Conservation (phyloP, 2,113 vertebrate species). For the Ptychochromis oligacanthus region DNA sequence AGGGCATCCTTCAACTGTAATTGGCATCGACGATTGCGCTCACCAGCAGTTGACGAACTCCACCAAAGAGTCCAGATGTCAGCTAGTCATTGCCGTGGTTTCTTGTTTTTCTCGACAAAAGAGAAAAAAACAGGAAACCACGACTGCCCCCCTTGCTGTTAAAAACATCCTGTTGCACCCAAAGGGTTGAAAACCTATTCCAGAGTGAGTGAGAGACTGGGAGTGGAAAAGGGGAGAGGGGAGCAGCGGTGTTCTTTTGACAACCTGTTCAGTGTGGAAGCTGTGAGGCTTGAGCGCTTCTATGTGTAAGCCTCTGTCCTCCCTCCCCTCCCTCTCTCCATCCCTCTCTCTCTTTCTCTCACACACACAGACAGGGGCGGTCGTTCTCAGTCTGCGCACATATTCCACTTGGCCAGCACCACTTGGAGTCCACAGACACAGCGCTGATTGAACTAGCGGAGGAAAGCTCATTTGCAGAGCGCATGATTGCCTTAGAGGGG, state of each 20-base stretch:
- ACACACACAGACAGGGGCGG: conserved; percentile 71
- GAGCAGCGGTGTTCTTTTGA: conserved; percentile 44
- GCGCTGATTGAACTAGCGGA: conserved; percentile 68
- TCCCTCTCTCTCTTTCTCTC: conserved; percentile 20
- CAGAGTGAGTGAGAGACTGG: background rate
- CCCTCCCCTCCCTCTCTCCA: conserved; percentile 26
- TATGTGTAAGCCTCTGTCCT: conserved; percentile 61
- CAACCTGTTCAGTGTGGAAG: conserved; percentile 73
- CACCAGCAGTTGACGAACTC: conserved; percentile 23
- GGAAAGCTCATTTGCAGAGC: conserved; percentile 53
- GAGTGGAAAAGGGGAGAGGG: background rate
- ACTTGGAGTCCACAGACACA: conserved; percentile 75
- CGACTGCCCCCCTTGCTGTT: background rate
- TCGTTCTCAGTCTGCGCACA: conserved; percentile 82
- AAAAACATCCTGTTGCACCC: background rate
- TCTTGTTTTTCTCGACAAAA: no score
- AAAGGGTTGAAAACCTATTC: background rate
- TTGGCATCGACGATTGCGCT: conserved; percentile 43
- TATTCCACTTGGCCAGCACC: conserved; percentile 72
- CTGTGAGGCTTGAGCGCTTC: conserved; percentile 54
- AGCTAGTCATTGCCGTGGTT: no score
- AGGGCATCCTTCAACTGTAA: conserved; percentile 38
- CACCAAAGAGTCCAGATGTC: conserved; percentile 10
- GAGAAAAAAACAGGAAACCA: background rate
- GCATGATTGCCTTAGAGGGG: conserved; percentile 51